phyloP scores from a whole-genome alignment of 1,140 invertebrate species.

The Heliconius hewitsoni region DNA sequence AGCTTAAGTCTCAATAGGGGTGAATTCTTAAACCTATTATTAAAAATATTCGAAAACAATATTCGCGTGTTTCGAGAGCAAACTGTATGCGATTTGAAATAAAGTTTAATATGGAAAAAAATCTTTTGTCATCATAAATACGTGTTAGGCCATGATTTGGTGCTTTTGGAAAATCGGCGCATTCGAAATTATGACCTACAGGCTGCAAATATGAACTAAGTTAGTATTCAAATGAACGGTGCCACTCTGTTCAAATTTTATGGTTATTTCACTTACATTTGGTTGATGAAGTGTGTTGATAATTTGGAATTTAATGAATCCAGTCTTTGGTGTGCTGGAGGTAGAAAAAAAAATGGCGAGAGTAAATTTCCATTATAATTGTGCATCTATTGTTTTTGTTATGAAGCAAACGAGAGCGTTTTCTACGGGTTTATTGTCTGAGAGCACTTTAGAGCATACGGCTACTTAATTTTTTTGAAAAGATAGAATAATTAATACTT shows the following conservation, averaged over 20 bases:
- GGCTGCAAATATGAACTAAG: conserved; percentile 28
- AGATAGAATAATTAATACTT: not conserved
- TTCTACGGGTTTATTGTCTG: conserved; percentile 29
- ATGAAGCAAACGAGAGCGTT: conserved; percentile 57
- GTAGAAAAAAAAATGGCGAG: conserved; percentile 68
- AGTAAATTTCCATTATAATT: conserved; percentile 75
- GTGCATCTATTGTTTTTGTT: conserved; percentile 72
- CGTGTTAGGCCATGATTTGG: conserved; percentile 61
- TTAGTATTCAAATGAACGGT: conserved; percentile 22
- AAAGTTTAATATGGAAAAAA: not conserved
- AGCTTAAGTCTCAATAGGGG: conserved; percentile 60
- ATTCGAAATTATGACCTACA: conserved; percentile 56
- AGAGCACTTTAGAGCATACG: conserved; percentile 30
- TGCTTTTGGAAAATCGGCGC: conserved; percentile 46
- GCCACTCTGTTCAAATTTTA: conserved; percentile 21
- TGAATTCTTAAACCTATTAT: conserved; percentile 59
- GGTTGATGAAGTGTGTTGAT: conserved; percentile 58
- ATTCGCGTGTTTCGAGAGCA: not conserved
- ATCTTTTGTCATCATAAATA: not conserved
- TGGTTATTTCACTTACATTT: conserved; percentile 31
- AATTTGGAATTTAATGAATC: conserved; percentile 79
- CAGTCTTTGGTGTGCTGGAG: conserved; percentile 61
- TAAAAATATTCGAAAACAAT: conserved; percentile 44
- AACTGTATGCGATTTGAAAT: not conserved
- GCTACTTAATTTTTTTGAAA: conserved; percentile 27